A percentile compares a stretch with the other conserved stretches of the same genome.
Conservation (phyloP, 2,888 invertebrate genomes). For the Trissonchulus sp. region DNA sequence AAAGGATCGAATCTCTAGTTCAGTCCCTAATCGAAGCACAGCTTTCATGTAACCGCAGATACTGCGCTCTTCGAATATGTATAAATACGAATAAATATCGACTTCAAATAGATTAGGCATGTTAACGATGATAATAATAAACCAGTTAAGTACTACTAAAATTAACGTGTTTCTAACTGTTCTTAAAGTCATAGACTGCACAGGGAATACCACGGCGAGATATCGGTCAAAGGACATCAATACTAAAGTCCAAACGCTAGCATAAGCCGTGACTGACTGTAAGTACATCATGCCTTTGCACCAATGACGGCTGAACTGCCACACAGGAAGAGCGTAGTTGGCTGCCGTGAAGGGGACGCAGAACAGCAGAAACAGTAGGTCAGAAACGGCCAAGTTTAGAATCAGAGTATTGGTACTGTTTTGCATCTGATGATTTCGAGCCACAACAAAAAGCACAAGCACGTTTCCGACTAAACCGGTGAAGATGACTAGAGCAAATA, state of each 20-base stretch:
- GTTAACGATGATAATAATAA: slow-evolving; percentile 61
- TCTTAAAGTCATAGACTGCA: slow-evolving; percentile 74
- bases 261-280: slow-evolving; percentile 78
- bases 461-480: slow-evolving; percentile 83
- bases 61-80: slow-evolving; percentile 13
- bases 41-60: slow-evolving; percentile 25
- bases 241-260: slow-evolving; percentile 84
- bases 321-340: slow-evolving; percentile 75
- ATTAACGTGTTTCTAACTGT: slow-evolving; percentile 79
- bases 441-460: slow-evolving; percentile 77
- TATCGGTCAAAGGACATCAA: slow-evolving; percentile 85
- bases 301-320: slow-evolving; percentile 84
- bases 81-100: slow-evolving; percentile 35
- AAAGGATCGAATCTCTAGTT: slow-evolving; percentile 34
- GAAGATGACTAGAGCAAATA: slow-evolving; percentile 76
- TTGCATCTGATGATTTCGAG: slow-evolving; percentile 81
- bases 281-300: slow-evolving; percentile 85
- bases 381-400: slow-evolving; percentile 61
- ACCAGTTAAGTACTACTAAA: slow-evolving; percentile 65
- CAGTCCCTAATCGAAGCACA: slow-evolving; percentile 24
- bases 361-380: slow-evolving; percentile 80
- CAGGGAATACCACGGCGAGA: slow-evolving; percentile 86
- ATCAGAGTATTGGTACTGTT: slow-evolving; percentile 86
- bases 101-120: slow-evolving; percentile 48
- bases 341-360: slow-evolving; percentile 90